These are phyloP conservation scores for Bradysia coprophila DNA, from an alignment of 1,140 invertebrate species.

Conservation along the genomic window DNA sequence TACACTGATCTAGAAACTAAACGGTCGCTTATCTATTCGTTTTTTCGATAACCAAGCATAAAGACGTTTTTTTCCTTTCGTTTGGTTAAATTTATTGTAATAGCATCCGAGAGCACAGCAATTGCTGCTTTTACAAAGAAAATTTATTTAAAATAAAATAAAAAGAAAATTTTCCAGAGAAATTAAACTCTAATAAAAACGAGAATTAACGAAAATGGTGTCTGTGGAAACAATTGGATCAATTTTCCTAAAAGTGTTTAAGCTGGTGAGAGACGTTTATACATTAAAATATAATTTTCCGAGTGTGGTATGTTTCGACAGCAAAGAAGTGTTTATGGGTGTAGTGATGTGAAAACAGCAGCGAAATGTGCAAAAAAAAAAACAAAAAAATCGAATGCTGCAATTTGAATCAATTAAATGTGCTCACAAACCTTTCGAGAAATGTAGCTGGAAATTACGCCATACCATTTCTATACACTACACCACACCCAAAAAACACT, in stretches of 20 bases:
- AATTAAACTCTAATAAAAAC: neutral
- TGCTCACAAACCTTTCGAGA: too few relatives aligned
- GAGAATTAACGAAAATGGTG: slow-evolving; percentile 30
- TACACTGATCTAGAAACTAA: too few relatives aligned
- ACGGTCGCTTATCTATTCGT: neutral
- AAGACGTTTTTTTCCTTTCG: neutral
- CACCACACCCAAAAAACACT: too few relatives aligned
- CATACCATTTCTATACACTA: too few relatives aligned
- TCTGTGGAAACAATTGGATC: slow-evolving; percentile 54
- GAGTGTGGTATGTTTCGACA: neutral
- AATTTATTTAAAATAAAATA: too few relatives aligned
- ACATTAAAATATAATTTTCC: neutral
- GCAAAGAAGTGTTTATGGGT: neutral
- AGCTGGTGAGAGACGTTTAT: slow-evolving; percentile 41
- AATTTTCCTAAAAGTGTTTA: slow-evolving; percentile 56
- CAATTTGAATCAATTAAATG: too few relatives aligned
- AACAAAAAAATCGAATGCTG: too few relatives aligned
- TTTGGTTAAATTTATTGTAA: too few relatives aligned
- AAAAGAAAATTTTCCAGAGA: too few relatives aligned
- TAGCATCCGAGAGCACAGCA: too few relatives aligned
- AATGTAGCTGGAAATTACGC: too few relatives aligned
- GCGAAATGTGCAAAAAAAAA: neutral
- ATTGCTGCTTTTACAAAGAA: too few relatives aligned
- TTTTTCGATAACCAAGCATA: neutral
- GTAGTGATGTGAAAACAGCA: neutral